phyloP scores from a whole-genome alignment of 1,140 invertebrate genomes.

The Drosophila santomea region DNA sequence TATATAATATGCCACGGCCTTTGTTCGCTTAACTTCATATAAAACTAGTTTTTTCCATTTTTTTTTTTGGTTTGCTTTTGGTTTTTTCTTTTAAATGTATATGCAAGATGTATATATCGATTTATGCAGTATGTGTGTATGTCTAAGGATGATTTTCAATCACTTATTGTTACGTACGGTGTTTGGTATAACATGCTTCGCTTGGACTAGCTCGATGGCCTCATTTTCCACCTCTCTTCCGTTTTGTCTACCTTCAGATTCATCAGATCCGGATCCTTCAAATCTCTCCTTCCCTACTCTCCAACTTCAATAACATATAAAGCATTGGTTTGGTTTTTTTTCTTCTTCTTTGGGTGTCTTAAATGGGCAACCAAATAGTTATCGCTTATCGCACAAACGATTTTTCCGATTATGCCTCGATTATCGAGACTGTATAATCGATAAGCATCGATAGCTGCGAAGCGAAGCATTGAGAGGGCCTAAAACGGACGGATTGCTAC shows the following conservation, averaged over 20 bases:
- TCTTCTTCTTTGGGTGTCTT: conserved; percentile 7
- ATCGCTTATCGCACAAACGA: conserved; percentile 28
- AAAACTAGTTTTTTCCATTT: conserved; percentile 65
- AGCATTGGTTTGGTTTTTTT: conserved; percentile 37
- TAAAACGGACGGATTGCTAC: conserved; percentile 56
- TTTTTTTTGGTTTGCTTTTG: conserved; percentile 18
- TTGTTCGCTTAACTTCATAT: conserved; percentile 59
- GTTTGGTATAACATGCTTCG: conserved; percentile 78
- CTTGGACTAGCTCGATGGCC: conserved; percentile 61
- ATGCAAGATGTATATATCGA: conserved; percentile 56
- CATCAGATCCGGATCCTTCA: not conserved
- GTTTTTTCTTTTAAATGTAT: conserved; percentile 41
- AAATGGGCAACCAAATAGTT: conserved; percentile 28
- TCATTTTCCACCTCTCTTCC: conserved; percentile 5
- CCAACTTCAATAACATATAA: conserved; percentile 63
- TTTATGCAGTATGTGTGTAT: conserved; percentile 58
- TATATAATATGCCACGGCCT: conserved; percentile 58
- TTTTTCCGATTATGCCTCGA: conserved; percentile 11
- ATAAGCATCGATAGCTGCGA: conserved; percentile 21
- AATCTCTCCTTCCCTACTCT: not conserved
- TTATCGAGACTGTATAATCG: conserved; percentile 10
- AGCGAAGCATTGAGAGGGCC: conserved; percentile 43
- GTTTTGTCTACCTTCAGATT: conserved; percentile 25
- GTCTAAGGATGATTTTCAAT: conserved; percentile 84
- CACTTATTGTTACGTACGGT: conserved; percentile 84